Evolutionary conservation across 2,888 invertebrate genomes (phyloP).

Genomic region (Erebia aethiops): DNA sequence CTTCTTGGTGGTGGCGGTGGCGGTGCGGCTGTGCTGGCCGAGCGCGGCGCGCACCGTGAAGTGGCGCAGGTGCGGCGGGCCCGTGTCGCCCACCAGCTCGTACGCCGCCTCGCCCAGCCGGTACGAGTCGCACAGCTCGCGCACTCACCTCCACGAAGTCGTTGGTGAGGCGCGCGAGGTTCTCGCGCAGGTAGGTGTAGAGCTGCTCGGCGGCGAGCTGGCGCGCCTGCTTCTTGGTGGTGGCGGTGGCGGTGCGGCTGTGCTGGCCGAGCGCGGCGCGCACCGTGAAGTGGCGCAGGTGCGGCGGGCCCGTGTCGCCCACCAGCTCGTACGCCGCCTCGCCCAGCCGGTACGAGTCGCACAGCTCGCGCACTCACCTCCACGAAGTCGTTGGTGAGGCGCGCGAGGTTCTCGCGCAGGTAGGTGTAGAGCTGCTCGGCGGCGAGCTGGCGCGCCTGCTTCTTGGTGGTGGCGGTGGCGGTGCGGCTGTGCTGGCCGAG

Average conservation of each 20-base stretch:
- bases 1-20: slow-evolving; percentile 85
- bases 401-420: slow-evolving; percentile 62
- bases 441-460: slow-evolving; percentile 85
- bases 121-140: slow-evolving; percentile 76
- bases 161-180: slow-evolving; percentile 58
- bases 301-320: slow-evolving; percentile 86
- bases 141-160: slow-evolving; percentile 68
- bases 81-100: slow-evolving; percentile 83
- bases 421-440: slow-evolving; percentile 74
- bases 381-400: slow-evolving; percentile 63
- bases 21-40: slow-evolving; percentile 78
- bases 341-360: slow-evolving; percentile 76
- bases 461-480: slow-evolving; percentile 84
- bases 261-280: slow-evolving; percentile 81
- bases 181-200: slow-evolving; percentile 64
- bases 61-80: slow-evolving; percentile 85
- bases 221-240: slow-evolving; percentile 86
- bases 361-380: slow-evolving; percentile 73
- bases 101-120: slow-evolving; percentile 79
- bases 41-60: slow-evolving; percentile 84
- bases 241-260: slow-evolving; percentile 78
- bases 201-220: slow-evolving; percentile 83
- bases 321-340: slow-evolving; percentile 79
- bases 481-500: slow-evolving; percentile 79
- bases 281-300: slow-evolving; percentile 84